These are phyloP conservation scores for Bibio marci DNA, from an alignment of 2,888 invertebrate species.

Conservation along the genomic window DNA sequence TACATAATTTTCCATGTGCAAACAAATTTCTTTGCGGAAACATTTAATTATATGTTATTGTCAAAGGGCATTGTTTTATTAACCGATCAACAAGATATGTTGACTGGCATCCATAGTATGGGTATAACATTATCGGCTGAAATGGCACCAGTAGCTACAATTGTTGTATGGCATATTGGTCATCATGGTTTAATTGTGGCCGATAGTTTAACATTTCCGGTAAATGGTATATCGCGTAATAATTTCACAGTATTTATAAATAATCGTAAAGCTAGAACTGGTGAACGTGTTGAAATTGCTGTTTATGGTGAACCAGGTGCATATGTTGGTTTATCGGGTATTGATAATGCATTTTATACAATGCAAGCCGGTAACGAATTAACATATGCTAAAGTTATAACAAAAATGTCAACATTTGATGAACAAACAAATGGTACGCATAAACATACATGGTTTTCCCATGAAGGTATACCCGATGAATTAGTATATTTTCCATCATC, in stretches of 20 bases:
- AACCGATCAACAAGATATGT: slow-evolving; percentile 71
- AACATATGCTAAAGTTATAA: slow-evolving; percentile 68
- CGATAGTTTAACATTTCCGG: slow-evolving; percentile 90
- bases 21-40: slow-evolving; percentile 76
- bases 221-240: slow-evolving; percentile 86
- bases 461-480: slow-evolving; percentile 70
- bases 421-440: slow-evolving; percentile 73
- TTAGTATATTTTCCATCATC: slow-evolving; percentile 76
- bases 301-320: slow-evolving; percentile 89
- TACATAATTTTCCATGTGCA: slow-evolving; percentile 89
- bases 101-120: slow-evolving; percentile 57
- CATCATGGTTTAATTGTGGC: slow-evolving; percentile 72
- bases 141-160: slow-evolving; percentile 85
- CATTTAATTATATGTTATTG: slow-evolving; percentile 80
- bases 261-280: slow-evolving; percentile 84
- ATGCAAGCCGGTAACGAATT: slow-evolving; percentile 89
- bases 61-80: slow-evolving; percentile 82
- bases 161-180: slow-evolving; percentile 75
- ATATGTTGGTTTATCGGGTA: slow-evolving; percentile 80
- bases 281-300: slow-evolving; percentile 83
- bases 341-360: slow-evolving; percentile 75
- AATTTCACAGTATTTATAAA: slow-evolving; percentile 79
- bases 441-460: slow-evolving; percentile 67
- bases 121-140: slow-evolving; percentile 68
- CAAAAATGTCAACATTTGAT: slow-evolving; percentile 77